Evolutionary conservation across 2,113 vertebrate genomes (phyloP), one percentile per base, ranked within the genome.

Genomic region (Herpailurus yagouaroundi): DNA sequence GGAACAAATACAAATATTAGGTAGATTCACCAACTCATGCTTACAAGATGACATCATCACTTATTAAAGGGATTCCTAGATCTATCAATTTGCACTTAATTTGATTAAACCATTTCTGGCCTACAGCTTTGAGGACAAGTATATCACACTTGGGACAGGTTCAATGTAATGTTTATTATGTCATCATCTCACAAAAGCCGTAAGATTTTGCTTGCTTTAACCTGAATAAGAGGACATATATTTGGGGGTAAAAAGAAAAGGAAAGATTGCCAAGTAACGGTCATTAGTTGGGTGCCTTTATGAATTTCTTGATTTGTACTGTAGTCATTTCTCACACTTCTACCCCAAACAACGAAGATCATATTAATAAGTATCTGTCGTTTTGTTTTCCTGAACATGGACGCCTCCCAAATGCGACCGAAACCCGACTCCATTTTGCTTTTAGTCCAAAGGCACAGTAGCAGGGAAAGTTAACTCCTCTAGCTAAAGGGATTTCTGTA

Each of bases 1-100:
- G 16, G 36, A 81, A 69, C 27, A 76, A 82, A 89, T 69, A 89
- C 68, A 88, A 87, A 84, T 38, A 76, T 82, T n/a, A 95, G 80
- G 50, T 69, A 33, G 31, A n/a, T 79, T 81, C 23, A 73, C 16
- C 18, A 91, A 88, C 7, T 52, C 73, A 64, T 81, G 84, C 33
- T 81, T 48, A 48, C 4, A 96, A 89, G 63, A 88, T 36, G 33
- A 74, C 27, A 45, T 45, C 79, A 33, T 31, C 31, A 52, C 29
- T 91, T 95, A 45, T 48, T 41, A 80, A 63, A 88, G n/a, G 64
- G n/a, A 25, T 82, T 41, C 69, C 77, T 84, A 5, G 23, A 19
- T 52, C 68, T 89, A 57, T 33, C 31, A 55, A 57, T 85, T 85
- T 84, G 11, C 64, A 12, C 36, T 89, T 11, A 68, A 95, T 69